phyloP scores from a whole-genome alignment of 2,797 vertebrate species.

The Limnodromus scolopaceus region DNA sequence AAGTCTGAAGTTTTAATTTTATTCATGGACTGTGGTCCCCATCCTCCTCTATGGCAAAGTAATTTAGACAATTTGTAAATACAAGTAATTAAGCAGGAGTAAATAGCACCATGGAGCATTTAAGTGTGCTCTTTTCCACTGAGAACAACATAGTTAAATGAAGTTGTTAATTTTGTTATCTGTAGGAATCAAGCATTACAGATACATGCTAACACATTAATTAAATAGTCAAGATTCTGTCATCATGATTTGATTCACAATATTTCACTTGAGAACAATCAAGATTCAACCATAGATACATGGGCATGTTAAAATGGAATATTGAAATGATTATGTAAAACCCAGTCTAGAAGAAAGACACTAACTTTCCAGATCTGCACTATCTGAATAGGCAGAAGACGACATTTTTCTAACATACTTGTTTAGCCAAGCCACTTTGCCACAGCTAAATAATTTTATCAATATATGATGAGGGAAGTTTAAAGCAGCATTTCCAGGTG shows the following conservation, averaged over 20 bases:
- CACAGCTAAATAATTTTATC: neutral
- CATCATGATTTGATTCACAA: conserved; percentile 27
- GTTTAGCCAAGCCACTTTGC: neutral
- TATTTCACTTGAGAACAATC: conserved; percentile 48
- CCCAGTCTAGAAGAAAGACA: neutral
- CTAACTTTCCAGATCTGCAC: neutral
- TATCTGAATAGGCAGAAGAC: neutral
- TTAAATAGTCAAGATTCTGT: conserved; percentile 33
- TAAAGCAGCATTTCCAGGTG: conserved; percentile 2
- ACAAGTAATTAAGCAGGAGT: conserved; percentile 35
- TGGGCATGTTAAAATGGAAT: neutral
- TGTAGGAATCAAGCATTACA: neutral
- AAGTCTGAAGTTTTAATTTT: neutral
- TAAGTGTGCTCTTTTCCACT: conserved; percentile 10
- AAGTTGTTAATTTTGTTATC: conserved; percentile 40
- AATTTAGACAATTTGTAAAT: conserved; percentile 32
- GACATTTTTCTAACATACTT: neutral
- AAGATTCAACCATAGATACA: conserved; percentile 24
- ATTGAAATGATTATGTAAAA: neutral
- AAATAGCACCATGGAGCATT: conserved; percentile 15
- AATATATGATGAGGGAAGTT: neutral
- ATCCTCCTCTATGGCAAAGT: neutral
- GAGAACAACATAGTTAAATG: conserved; percentile 22
- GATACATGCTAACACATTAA: conserved; percentile 5
- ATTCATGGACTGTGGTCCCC: neutral